A percentile compares a stretch with the other conserved stretches of the same genome.
These are phyloP conservation scores for cat (Felis catus) DNA, from an alignment of 2,113 vertebrate genomes.

Conservation along the genomic window DNA sequence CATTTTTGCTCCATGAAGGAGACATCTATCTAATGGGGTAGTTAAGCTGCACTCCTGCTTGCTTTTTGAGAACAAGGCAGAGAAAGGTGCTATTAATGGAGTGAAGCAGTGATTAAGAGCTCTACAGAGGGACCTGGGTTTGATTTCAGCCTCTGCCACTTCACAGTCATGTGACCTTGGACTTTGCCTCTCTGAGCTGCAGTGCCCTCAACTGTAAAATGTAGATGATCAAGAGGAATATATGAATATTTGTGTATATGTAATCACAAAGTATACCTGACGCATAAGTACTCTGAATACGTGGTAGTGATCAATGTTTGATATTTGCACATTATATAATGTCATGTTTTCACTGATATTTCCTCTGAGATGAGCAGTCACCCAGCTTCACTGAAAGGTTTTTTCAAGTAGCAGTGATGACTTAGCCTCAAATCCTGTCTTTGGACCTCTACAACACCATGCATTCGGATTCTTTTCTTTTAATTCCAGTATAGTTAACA, in stretches of 20 bases:
- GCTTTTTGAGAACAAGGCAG: not conserved
- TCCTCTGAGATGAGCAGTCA: not conserved
- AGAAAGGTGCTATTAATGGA: not conserved
- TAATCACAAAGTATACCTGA: not conserved
- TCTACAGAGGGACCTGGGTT: not conserved
- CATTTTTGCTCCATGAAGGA: not conserved
- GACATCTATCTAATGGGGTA: not conserved
- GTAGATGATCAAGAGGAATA: not conserved
- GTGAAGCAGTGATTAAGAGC: not conserved
- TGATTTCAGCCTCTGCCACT: not conserved
- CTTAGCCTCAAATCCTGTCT: slow-evolving; percentile 1
- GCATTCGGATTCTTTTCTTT: not conserved
- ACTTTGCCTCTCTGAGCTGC: not conserved
- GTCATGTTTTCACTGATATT: not conserved
- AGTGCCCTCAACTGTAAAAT: not conserved
- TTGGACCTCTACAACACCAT: not conserved
- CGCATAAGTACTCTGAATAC: not conserved
- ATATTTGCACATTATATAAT: not conserved
- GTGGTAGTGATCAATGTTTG: not conserved
- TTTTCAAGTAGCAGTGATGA: not conserved
- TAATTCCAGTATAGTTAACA: not conserved
- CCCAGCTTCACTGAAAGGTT: not conserved
- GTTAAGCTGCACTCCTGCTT: not conserved
- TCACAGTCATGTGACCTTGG: not conserved
- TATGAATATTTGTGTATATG: not conserved